Evolutionary conservation across 2,888 invertebrate species (phyloP).

Genomic region (Seira ritae): DNA sequence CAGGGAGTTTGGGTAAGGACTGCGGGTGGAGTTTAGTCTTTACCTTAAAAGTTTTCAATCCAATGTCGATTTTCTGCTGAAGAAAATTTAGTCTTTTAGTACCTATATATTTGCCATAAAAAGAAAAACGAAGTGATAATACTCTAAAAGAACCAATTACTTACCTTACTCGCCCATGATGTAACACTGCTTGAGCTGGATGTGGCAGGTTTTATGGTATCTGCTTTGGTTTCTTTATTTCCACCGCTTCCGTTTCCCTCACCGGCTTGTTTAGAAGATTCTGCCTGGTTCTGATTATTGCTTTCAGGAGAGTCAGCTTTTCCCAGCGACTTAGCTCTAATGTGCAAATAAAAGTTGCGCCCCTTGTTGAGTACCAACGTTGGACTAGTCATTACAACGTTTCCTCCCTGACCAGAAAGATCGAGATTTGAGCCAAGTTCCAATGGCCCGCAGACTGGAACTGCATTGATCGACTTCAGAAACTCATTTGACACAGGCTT

Average conservation of each 20-base stretch:
- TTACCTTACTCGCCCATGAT: too few species aligned
- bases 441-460: constrained; percentile 92
- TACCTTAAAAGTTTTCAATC: constrained; percentile 40
- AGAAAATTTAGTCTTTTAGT: too few species aligned
- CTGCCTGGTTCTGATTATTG: constrained; percentile 25
- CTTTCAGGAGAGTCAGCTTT: constrained; percentile 48
- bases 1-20: constrained; percentile 47
- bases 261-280: background rate
- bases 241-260: too few species aligned
- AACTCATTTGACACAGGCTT: constrained; percentile 83
- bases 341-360: constrained; percentile 80
- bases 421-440: constrained; percentile 89
- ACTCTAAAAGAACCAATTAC: too few species aligned
- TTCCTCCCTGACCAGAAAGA: constrained; percentile 89
- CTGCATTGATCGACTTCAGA: constrained; percentile 90
- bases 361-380: constrained; percentile 86
- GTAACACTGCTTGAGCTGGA: too few species aligned
- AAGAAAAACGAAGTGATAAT: too few species aligned
- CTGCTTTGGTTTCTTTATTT: too few species aligned
- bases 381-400: constrained; percentile 91
- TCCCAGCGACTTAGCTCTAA: constrained; percentile 68
- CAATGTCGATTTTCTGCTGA: constrained; percentile 18
- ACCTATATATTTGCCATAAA: too few species aligned
- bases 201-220: too few species aligned
- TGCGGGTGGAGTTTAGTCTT: constrained; percentile 42